These are phyloP conservation scores for Acrocephalus scirpaceus DNA, from an alignment of 2,797 vertebrate species.

Conservation along the genomic window DNA sequence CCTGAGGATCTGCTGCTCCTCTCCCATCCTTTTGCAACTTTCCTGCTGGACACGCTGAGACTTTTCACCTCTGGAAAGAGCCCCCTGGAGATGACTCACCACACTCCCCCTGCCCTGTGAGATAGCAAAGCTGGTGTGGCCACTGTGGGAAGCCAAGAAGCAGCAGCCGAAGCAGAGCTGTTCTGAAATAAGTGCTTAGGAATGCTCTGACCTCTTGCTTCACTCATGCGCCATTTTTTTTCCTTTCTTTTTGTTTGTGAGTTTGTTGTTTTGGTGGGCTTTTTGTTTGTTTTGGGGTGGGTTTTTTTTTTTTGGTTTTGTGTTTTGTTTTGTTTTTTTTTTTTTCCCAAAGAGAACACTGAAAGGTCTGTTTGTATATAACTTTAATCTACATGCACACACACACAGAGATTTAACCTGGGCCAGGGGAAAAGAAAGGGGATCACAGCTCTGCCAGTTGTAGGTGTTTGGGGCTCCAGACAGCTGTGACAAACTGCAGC, in stretches of 20 bases:
- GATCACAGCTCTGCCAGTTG: neutral
- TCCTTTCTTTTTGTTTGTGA: neutral
- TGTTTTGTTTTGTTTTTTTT: neutral
- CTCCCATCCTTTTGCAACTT: neutral
- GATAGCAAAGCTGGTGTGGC: conserved; percentile 1
- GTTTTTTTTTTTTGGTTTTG: neutral
- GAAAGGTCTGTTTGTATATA: conserved; percentile 38
- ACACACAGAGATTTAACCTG: neutral
- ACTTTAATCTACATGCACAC: conserved; percentile 17
- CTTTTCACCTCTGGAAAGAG: conserved; percentile 9
- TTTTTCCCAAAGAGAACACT: neutral
- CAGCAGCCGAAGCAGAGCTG: neutral
- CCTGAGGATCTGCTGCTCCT: neutral
- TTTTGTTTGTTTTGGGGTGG: neutral
- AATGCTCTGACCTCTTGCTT: conserved; percentile 65
- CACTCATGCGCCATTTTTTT: neutral
- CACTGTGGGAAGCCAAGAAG: conserved; percentile 48
- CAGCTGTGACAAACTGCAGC: conserved; percentile 54
- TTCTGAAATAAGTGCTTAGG: conserved; percentile 64
- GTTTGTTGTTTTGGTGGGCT: neutral
- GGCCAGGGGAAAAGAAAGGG: neutral
- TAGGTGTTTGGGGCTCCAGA: conserved; percentile 21
- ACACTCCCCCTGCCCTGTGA: neutral
- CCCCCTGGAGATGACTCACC: neutral
- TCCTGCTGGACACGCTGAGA: neutral